phyloP scores from a whole-genome alignment of 2,888 invertebrate genomes.

The Tenthredo amoena region DNA sequence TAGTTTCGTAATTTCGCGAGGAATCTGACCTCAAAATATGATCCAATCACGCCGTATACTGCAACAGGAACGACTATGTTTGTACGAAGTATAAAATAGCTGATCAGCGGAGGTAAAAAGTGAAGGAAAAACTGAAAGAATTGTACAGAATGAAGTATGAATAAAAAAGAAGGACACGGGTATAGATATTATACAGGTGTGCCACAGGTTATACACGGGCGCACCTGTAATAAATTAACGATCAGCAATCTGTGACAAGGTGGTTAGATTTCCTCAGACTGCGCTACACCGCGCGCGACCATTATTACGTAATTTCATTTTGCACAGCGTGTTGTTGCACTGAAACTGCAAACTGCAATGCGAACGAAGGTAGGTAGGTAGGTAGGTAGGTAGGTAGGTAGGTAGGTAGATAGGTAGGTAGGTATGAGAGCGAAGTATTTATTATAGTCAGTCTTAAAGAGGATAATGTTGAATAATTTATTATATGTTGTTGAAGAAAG shows the following conservation, averaged over 20 bases:
- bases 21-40: too few species aligned
- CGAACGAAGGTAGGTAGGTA: neutral
- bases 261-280: slow-evolving; percentile 46
- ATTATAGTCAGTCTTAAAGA: neutral
- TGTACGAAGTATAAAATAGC: too few species aligned
- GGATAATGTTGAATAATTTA: slow-evolving; percentile 2
- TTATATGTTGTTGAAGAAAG: neutral
- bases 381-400: too few species aligned
- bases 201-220: neutral
- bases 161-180: slow-evolving; percentile 8
- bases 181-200: neutral
- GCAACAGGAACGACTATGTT: too few species aligned
- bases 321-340: neutral
- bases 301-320: slow-evolving; percentile 21
- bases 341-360: neutral
- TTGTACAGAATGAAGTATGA: too few species aligned
- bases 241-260: slow-evolving; percentile 50
- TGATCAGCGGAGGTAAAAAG: neutral
- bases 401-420: neutral
- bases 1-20: too few species aligned
- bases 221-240: slow-evolving; percentile 52
- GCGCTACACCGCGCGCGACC: neutral
- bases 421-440: neutral
- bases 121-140: neutral
- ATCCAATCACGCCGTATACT: too few species aligned